phyloP scores from a whole-genome alignment of 2,888 invertebrate genomes.

The Baccha elongata region DNA sequence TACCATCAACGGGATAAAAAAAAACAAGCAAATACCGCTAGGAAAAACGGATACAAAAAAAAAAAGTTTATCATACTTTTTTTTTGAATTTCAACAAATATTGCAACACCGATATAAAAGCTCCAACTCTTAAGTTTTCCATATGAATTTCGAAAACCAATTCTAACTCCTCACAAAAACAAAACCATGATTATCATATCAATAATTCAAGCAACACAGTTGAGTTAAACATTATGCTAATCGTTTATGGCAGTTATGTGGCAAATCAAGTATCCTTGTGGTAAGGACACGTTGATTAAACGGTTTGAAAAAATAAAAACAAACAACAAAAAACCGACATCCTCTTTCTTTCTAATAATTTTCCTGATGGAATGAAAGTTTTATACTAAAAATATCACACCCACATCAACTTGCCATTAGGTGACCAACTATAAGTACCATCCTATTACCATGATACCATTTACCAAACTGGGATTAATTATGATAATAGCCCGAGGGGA shows the following conservation, averaged over 20 bases:
- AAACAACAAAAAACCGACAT: background rate
- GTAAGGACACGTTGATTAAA: constrained; percentile 16
- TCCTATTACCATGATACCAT: constrained; percentile 47
- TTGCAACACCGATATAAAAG: too few relatives aligned
- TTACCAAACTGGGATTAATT: constrained; percentile 66
- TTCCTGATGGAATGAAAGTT: background rate
- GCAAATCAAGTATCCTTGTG: constrained; percentile 19
- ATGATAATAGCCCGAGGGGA: constrained; percentile 65
- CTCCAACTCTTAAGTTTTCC: too few relatives aligned
- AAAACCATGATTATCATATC: constrained; percentile 22
- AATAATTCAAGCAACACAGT: constrained; percentile 14
- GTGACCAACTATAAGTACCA: constrained; percentile 59
- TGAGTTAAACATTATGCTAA: constrained; percentile 17
- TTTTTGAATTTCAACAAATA: too few relatives aligned
- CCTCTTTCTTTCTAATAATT: background rate
- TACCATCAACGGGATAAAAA: too few relatives aligned
- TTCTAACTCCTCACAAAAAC: too few relatives aligned
- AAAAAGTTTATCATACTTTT: too few relatives aligned
- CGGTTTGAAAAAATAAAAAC: constrained; percentile 1
- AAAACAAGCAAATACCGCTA: too few relatives aligned
- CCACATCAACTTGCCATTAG: constrained; percentile 15
- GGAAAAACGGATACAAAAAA: too few relatives aligned
- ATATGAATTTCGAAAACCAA: too few relatives aligned
- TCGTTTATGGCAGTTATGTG: constrained; percentile 18
- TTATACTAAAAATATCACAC: constrained; percentile 24